Evolutionary conservation across 2,797 vertebrate species (phyloP), one percentile per base, ranked within the genome.

Genomic region (Columba guinea): DNA sequence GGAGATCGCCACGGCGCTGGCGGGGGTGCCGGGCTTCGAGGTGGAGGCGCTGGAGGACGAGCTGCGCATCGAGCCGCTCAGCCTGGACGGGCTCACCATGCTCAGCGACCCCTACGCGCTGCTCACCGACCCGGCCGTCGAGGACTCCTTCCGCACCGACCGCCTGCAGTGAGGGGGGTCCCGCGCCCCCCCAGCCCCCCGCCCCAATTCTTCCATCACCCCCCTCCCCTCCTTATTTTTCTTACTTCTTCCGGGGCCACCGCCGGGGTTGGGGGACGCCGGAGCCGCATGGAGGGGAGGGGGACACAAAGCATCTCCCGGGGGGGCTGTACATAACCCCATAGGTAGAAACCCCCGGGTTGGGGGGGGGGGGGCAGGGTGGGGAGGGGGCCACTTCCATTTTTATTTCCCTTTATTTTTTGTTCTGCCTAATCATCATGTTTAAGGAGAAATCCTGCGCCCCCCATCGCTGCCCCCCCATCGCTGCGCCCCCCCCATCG

Each of bases 121-220:
- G 95, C 98, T 99, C 44, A 98, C 99, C 0, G 99, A 99, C 96
- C 99, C 99, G 0, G 98, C 98, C 0, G 98, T 99, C 59, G 99
- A 99, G 97, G 99, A 99, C 65, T 99, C 99, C 22, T 99, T 99
- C 98, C 98, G 99, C 64, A 98, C 98, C 1, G 99, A 99, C 96
- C 98, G 99, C 68, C 97, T 99, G 12, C 98, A 99, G 97, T 98
- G 97, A 97, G 74, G 73, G 13, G 58, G 58, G 11, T 13, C 48
- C 44, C n/a, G 13, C 59, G 12, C 34, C 34, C 21, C 56, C 23
- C 32, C 58, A 26, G 13, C 21, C 44, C n/a, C n/a, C 73, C 17
- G 14, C 17, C 30, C 26, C n/a, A 7, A 11, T 22, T 23, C 44
- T 46, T 44, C 44, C 52, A 46, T 20, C 44, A 46, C 44, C 11